A percentile compares a stretch with the other conserved stretches of the same genome.
Conservation (phyloP, 2,888 invertebrate species). For the Netelia virgata region DNA sequence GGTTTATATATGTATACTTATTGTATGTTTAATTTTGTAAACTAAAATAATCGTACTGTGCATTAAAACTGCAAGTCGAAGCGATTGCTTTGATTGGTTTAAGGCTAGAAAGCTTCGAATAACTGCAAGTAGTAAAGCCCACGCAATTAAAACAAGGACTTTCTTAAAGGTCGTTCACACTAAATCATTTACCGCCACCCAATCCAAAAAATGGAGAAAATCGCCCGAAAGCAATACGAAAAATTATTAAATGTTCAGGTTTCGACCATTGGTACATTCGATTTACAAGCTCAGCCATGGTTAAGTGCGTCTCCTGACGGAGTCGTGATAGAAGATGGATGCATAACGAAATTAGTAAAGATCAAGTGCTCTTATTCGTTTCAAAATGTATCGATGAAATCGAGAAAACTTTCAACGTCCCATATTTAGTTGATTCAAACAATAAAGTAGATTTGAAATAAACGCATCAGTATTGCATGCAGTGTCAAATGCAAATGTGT, state of each 20-base stretch:
- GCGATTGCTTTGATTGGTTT: neutral
- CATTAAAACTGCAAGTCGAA: no score
- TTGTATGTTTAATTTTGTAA: no score
- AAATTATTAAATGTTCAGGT: conserved; percentile 16
- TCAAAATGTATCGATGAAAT: conserved; percentile 37
- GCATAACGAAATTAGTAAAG: conserved; percentile 46
- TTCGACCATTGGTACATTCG: conserved; percentile 37
- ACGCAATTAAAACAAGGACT: conserved; percentile 51
- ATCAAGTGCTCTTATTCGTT: conserved; percentile 65
- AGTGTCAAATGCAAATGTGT: conserved; percentile 57
- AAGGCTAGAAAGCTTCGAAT: conserved; percentile 29
- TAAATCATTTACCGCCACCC: conserved; percentile 33
- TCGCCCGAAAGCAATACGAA: conserved; percentile 15
- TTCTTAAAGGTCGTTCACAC: conserved; percentile 38
- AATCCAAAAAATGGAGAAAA: conserved; percentile 32
- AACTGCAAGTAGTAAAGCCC: conserved; percentile 41
- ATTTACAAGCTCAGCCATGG: conserved; percentile 59
- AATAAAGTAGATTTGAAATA: conserved; percentile 20
- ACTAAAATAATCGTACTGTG: no score
- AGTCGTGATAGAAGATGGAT: conserved; percentile 60
- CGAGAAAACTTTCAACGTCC: conserved; percentile 16
- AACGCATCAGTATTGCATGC: conserved; percentile 47
- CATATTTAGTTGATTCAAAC: conserved; percentile 26
- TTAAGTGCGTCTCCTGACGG: conserved; percentile 60
- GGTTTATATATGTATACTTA: no score